These are phyloP conservation scores for Sebastes fasciatus DNA, from an alignment of 2,113 vertebrate genomes.

Conservation along the genomic window DNA sequence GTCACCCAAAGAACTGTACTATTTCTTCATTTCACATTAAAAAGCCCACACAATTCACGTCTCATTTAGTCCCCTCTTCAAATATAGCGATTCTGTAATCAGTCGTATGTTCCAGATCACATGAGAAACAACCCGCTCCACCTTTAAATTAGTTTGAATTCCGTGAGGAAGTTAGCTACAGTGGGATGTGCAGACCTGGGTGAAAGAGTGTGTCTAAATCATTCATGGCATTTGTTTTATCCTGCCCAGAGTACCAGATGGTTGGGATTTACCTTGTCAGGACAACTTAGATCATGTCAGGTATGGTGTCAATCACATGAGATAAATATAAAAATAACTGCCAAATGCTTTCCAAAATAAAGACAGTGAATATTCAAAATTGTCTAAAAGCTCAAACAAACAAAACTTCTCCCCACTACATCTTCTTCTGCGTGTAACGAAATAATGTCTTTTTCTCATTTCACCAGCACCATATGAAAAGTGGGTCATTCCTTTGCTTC, in stretches of 20 bases:
- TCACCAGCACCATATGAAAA: neutral
- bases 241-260: constrained; percentile 37
- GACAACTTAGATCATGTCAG: constrained; percentile 44
- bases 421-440: neutral
- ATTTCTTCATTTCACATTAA: no score
- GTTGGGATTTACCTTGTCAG: constrained; percentile 48
- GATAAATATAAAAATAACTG: constrained; percentile 1
- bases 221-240: constrained; percentile 51
- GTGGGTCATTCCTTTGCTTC: constrained; percentile 6
- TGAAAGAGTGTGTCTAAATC: constrained; percentile 37
- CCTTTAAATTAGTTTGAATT: neutral
- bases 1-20: no score
- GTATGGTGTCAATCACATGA: constrained; percentile 11
- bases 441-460: constrained; percentile 17
- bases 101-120: neutral
- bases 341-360: neutral
- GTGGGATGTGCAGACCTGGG: neutral
- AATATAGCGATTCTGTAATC: neutral
- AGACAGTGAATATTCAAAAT: neutral
- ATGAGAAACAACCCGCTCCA: neutral
- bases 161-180: constrained; percentile 9
- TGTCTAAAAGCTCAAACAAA: neutral
- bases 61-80: no score
- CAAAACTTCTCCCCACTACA: neutral
- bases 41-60: no score